Conservation (phyloP, 2,888 invertebrate species). For the Eupsilia transversa region DNA sequence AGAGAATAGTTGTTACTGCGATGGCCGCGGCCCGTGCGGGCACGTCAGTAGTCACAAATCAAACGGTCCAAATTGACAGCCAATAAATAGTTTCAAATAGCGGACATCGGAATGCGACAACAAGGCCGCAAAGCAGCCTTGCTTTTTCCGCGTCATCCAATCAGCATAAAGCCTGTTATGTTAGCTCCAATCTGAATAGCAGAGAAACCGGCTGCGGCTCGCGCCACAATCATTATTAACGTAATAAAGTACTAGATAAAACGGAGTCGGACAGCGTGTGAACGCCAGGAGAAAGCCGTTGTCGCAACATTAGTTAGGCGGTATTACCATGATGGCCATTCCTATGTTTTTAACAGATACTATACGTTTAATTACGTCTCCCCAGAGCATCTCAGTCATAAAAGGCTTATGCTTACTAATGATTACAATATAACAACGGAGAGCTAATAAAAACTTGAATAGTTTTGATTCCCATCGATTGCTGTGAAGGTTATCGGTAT, state of each 20-base stretch:
- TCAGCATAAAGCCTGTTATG: slow-evolving; percentile 84
- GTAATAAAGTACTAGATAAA: slow-evolving; percentile 89
- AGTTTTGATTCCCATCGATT: slow-evolving; percentile 62
- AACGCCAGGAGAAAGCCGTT: slow-evolving; percentile 88
- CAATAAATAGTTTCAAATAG: slow-evolving; percentile 82
- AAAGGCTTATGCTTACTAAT: slow-evolving; percentile 75
- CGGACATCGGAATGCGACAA: slow-evolving; percentile 84
- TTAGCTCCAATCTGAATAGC: slow-evolving; percentile 82
- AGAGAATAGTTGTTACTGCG: slow-evolving; percentile 58
- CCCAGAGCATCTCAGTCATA: slow-evolving; percentile 71
- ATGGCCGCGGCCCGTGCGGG: slow-evolving; percentile 51
- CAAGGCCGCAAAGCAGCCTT: slow-evolving; percentile 88
- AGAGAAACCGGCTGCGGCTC: slow-evolving; percentile 86
- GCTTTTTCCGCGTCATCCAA: slow-evolving; percentile 88
- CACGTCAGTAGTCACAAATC: slow-evolving; percentile 73
- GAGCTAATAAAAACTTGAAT: slow-evolving; percentile 71
- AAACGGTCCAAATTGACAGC: slow-evolving; percentile 79
- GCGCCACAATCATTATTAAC: slow-evolving; percentile 88
- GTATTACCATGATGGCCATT: slow-evolving; percentile 80
- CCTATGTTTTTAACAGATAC: slow-evolving; percentile 76
- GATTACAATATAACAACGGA: slow-evolving; percentile 74
- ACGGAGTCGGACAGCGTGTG: slow-evolving; percentile 89
- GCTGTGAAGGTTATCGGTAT: slow-evolving; percentile 67
- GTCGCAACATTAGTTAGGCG: slow-evolving; percentile 85
- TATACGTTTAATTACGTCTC: slow-evolving; percentile 76